These are phyloP conservation scores for Phenganax marumi DNA, from an alignment of 92 coral and sea anemone genomes.

Conservation along the genomic window DNA sequence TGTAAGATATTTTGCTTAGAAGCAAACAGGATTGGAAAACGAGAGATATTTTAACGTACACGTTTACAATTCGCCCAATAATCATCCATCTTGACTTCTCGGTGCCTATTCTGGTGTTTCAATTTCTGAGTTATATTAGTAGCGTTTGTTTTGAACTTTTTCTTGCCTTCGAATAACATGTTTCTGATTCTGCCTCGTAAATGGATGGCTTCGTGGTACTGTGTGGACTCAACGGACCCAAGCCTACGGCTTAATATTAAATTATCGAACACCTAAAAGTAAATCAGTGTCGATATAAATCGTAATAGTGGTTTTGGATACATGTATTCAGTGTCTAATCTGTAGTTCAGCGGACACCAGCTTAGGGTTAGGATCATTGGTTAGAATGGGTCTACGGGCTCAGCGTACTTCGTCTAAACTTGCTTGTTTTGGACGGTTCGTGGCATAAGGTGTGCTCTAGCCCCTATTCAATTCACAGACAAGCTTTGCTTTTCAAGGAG, in stretches of 20 bases:
- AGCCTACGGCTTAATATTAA: constrained; percentile 20
- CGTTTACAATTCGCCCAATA: not conserved
- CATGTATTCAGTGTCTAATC: not conserved
- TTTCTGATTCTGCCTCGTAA: constrained; percentile 21
- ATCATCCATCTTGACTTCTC: constrained; percentile 9
- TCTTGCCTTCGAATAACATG: not conserved
- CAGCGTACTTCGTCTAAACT: not conserved
- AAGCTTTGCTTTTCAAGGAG: too few relatives aligned
- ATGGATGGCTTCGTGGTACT: constrained; percentile 23
- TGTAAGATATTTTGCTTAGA: too few relatives aligned
- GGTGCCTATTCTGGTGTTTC: constrained; percentile 5
- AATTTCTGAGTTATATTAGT: too few relatives aligned
- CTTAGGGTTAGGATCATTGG: too few relatives aligned
- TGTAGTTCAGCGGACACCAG: too few relatives aligned
- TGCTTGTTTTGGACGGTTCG: not conserved
- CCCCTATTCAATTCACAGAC: too few relatives aligned
- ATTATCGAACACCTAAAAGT: constrained; percentile 18
- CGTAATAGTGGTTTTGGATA: not conserved
- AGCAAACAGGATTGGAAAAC: too few relatives aligned
- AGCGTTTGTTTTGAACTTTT: not conserved
- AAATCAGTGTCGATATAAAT: not conserved
- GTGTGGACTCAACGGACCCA: constrained; percentile 31
- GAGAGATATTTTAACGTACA: not conserved
- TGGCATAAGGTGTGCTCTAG: too few relatives aligned
- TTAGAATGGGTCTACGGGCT: too few relatives aligned